Conservation (phyloP, 2,888 invertebrate species). For the Chironomus tentans region DNA sequence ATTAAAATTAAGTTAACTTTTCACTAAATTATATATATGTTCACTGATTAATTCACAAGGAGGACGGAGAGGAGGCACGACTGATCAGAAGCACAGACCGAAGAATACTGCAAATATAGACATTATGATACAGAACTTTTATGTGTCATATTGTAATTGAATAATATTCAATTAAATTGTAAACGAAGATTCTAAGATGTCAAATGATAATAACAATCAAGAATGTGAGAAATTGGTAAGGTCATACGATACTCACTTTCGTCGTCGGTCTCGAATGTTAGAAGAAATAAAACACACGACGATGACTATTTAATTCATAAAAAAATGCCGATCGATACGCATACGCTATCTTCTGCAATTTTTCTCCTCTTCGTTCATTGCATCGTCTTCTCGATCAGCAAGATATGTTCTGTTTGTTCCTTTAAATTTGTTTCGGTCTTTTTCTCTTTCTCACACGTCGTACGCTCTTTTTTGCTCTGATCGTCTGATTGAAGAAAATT, state of each 20-base stretch:
- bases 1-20: no score
- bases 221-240: conserved; percentile 18
- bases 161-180: conserved; percentile 15
- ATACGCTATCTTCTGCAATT: neutral
- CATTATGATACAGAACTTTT: conserved; percentile 9
- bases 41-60: neutral
- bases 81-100: conserved; percentile 4
- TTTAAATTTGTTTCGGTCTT: no score
- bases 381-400: no score
- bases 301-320: neutral
- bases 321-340: neutral
- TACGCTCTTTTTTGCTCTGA: no score
- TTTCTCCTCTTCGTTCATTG: conserved; percentile 40
- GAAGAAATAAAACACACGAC: neutral
- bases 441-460: no score
- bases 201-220: neutral
- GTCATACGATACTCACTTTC: neutral
- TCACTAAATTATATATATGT: neutral
- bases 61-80: neutral
- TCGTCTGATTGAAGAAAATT: no score
- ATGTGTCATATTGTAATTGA: conserved; percentile 9
- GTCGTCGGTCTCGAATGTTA: neutral
- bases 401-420: no score
- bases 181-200: neutral
- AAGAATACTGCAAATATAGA: conserved; percentile 8